Percentiles rank a stretch among this genome's conserved stretches.
phyloP scores from a whole-genome alignment of 2,113 vertebrate species.

The Hepsetus odoe region DNA sequence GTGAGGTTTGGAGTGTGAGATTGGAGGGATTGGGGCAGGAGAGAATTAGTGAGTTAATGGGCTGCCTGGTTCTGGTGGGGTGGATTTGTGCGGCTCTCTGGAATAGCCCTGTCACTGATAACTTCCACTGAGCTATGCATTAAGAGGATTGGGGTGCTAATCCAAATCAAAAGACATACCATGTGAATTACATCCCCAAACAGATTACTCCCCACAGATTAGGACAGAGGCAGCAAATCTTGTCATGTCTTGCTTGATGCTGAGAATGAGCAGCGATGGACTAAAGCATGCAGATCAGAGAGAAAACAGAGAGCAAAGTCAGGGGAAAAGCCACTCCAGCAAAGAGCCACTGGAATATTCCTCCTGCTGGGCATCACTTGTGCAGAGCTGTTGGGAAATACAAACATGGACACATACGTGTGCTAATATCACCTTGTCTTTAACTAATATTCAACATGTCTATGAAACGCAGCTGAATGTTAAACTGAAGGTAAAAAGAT shows the following conservation, averaged over 20 bases:
- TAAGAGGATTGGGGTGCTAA: slow-evolving; percentile 84
- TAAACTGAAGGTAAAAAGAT: too few relatives aligned
- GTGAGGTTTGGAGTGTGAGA: slow-evolving; percentile 50
- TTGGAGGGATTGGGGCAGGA: slow-evolving; percentile 67
- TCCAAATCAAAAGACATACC: slow-evolving; percentile 83
- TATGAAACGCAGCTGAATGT: too few relatives aligned
- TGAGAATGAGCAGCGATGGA: slow-evolving; percentile 23
- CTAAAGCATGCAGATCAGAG: slow-evolving; percentile 51
- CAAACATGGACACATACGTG: not conserved
- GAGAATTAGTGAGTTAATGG: slow-evolving; percentile 65
- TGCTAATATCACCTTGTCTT: too few relatives aligned
- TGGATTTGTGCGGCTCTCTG: slow-evolving; percentile 62
- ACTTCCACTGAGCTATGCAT: slow-evolving; percentile 71
- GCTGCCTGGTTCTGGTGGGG: slow-evolving; percentile 53
- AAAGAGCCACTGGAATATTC: slow-evolving; percentile 21
- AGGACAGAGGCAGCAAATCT: slow-evolving; percentile 65
- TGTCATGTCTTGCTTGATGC: slow-evolving; percentile 64
- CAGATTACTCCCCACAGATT: slow-evolving; percentile 80
- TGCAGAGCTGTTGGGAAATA: slow-evolving; percentile 10
- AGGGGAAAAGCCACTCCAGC: slow-evolving; percentile 11
- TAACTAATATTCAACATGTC: too few relatives aligned
- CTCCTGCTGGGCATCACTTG: slow-evolving; percentile 14
- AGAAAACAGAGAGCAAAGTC: not conserved
- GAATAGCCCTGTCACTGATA: slow-evolving; percentile 73
- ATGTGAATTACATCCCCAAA: slow-evolving; percentile 85